Conservation (phyloP, 2,888 invertebrate species). For the Ametastegia equiseti region DNA sequence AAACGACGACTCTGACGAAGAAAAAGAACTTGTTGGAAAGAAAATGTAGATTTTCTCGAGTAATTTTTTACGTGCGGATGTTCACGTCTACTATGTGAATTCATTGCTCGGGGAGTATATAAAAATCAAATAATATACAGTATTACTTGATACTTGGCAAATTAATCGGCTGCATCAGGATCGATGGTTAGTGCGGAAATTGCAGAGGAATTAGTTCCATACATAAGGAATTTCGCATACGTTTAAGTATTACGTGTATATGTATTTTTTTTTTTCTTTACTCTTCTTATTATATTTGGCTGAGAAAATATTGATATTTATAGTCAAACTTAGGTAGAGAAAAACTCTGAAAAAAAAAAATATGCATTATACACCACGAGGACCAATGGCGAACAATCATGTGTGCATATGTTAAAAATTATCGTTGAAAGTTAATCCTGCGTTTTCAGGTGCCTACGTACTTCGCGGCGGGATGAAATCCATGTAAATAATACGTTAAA, state of each 20-base stretch:
- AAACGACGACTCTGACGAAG: slow-evolving; percentile 78
- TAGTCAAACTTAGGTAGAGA: no score
- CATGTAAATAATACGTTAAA: slow-evolving; percentile 30
- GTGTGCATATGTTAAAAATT: not conserved
- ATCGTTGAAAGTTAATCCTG: not conserved
- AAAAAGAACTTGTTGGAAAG: slow-evolving; percentile 51
- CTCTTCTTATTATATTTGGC: slow-evolving; percentile 4
- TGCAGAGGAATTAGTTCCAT: not conserved
- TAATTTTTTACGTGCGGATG: not conserved
- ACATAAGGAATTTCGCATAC: not conserved
- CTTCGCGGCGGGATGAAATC: not conserved
- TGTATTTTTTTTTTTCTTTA: slow-evolving; percentile 20
- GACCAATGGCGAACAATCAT: no score
- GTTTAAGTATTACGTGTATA: not conserved
- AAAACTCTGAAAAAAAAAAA: no score
- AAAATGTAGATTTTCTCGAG: not conserved
- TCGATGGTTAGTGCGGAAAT: not conserved
- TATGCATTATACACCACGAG: no score
- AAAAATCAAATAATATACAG: slow-evolving; percentile 8
- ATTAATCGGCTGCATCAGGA: not conserved
- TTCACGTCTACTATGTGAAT: not conserved
- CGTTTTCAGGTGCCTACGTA: slow-evolving; percentile 22
- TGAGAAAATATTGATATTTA: slow-evolving; percentile 21
- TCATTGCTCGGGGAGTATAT: not conserved
- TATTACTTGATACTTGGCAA: not conserved